A percentile compares a stretch with the other conserved stretches of the same genome.
These are phyloP conservation scores for Drosophila nr. fundita DNA, from an alignment of 2,888 invertebrate genomes.

Conservation along the genomic window DNA sequence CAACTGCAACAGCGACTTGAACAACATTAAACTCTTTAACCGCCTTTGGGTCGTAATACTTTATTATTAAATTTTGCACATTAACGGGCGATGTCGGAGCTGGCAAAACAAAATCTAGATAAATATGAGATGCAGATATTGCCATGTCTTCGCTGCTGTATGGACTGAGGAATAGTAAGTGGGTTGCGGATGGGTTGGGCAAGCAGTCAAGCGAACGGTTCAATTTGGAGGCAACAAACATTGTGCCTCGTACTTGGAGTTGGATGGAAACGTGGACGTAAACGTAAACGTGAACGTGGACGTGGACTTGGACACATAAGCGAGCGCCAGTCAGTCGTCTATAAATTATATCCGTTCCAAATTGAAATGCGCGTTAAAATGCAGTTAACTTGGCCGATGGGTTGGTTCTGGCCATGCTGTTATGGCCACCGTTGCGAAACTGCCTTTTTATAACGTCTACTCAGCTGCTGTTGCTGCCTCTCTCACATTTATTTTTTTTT, in stretches of 20 bases:
- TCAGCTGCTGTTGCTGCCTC: constrained; percentile 43
- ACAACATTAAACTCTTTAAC: constrained; percentile 74
- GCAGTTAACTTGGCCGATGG: constrained; percentile 83
- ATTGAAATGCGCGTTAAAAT: constrained; percentile 85
- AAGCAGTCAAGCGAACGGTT: constrained; percentile 71
- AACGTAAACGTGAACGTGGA: constrained; percentile 14
- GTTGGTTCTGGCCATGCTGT: constrained; percentile 67
- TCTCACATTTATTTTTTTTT: constrained; percentile 41
- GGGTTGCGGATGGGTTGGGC: constrained; percentile 3
- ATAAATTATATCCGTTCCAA: constrained; percentile 85
- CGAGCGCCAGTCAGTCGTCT: constrained; percentile 82
- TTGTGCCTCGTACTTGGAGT: constrained; percentile 36
- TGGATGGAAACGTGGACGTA: constrained; percentile 10
- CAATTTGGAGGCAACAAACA: constrained; percentile 74
- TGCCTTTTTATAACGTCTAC: constrained; percentile 73
- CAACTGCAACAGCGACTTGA: constrained; percentile 20
- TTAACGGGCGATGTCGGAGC: constrained; percentile 59
- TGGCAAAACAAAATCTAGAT: constrained; percentile 77
- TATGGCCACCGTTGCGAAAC: constrained; percentile 74
- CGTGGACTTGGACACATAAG: constrained; percentile 63
- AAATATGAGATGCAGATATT: constrained; percentile 68
- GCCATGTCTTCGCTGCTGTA: constrained; percentile 19
- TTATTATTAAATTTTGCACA: constrained; percentile 79
- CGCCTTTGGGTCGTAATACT: constrained; percentile 63
- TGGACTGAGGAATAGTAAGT: background rate